Conservation (phyloP, 2,113 vertebrate genomes). For the Chlorodrepanis virens region DNA sequence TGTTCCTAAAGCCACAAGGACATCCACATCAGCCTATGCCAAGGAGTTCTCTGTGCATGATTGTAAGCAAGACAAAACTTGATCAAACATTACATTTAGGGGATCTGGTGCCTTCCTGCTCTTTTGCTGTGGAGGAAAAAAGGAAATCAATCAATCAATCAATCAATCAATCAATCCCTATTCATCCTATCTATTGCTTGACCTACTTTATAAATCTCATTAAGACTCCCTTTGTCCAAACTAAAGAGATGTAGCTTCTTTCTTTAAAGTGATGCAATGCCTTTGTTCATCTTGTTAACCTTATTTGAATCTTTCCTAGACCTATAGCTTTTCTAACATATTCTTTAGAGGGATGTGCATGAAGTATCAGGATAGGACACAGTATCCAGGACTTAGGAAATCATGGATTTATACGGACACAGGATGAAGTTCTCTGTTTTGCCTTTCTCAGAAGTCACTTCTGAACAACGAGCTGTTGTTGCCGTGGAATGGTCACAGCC, state of each 20-base stretch:
- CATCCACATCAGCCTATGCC: neutral
- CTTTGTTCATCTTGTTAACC: neutral
- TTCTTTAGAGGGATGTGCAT: neutral
- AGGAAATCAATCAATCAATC: neutral
- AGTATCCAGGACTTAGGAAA: neutral
- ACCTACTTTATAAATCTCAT: neutral
- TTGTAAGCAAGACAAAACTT: neutral
- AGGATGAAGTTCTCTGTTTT: neutral
- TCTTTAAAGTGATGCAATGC: neutral
- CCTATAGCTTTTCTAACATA: neutral
- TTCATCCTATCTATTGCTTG: neutral
- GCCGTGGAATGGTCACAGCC: neutral
- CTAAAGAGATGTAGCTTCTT: neutral
- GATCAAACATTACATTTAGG: neutral
- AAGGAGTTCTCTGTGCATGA: neutral
- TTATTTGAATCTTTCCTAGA: neutral
- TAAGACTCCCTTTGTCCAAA: neutral
- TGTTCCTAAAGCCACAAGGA: neutral
- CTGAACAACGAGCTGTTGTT: neutral
- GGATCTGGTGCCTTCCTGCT: neutral
- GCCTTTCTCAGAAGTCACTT: neutral
- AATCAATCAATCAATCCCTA: neutral
- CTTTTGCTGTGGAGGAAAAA: neutral
- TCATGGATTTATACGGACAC: neutral
- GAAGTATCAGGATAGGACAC: neutral